These are phyloP conservation scores for Drosophila koepferae DNA, from an alignment of 2,888 invertebrate species.

Conservation along the genomic window DNA sequence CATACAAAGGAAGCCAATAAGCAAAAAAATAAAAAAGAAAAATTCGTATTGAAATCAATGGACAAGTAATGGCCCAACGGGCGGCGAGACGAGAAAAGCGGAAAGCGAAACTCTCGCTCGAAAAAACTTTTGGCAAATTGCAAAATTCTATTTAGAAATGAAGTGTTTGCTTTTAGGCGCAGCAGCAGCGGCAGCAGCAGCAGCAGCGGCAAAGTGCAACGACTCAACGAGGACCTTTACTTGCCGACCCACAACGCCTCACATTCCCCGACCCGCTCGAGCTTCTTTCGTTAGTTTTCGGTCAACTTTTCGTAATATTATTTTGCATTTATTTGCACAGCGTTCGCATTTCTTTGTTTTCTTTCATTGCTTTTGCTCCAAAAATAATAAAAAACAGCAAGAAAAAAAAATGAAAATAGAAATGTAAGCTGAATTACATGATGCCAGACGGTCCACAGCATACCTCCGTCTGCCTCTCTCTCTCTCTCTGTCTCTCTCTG, in stretches of 20 bases:
- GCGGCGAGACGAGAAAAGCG: slow-evolving; percentile 13
- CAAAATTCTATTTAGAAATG: slow-evolving; percentile 76
- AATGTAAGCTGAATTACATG: slow-evolving; percentile 65
- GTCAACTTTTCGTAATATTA: slow-evolving; percentile 81
- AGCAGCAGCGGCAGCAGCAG: slow-evolving; percentile 40
- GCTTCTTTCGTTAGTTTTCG: slow-evolving; percentile 52
- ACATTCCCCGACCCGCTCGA: neutral
- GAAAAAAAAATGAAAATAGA: slow-evolving; percentile 12
- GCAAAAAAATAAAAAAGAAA: slow-evolving; percentile 23
- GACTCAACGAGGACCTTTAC: slow-evolving; percentile 40
- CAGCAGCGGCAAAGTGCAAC: slow-evolving; percentile 55
- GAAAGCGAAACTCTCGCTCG: slow-evolving; percentile 18
- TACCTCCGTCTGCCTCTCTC: neutral
- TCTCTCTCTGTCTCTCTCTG: neutral
- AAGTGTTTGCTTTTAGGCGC: slow-evolving; percentile 75
- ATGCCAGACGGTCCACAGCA: slow-evolving; percentile 37
- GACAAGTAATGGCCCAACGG: slow-evolving; percentile 57
- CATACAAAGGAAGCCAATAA: slow-evolving; percentile 56
- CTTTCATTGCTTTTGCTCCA: slow-evolving; percentile 46
- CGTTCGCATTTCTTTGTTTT: slow-evolving; percentile 66
- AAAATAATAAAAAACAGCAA: slow-evolving; percentile 14
- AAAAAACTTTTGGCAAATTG: slow-evolving; percentile 59
- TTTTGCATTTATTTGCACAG: slow-evolving; percentile 80
- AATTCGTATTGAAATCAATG: slow-evolving; percentile 70
- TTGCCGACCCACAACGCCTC: too few relatives aligned